A percentile compares a stretch with the other conserved stretches of the same genome.
These are phyloP conservation scores for Myotis vivesi DNA, from an alignment of 2,797 vertebrate genomes.

Conservation along the genomic window DNA sequence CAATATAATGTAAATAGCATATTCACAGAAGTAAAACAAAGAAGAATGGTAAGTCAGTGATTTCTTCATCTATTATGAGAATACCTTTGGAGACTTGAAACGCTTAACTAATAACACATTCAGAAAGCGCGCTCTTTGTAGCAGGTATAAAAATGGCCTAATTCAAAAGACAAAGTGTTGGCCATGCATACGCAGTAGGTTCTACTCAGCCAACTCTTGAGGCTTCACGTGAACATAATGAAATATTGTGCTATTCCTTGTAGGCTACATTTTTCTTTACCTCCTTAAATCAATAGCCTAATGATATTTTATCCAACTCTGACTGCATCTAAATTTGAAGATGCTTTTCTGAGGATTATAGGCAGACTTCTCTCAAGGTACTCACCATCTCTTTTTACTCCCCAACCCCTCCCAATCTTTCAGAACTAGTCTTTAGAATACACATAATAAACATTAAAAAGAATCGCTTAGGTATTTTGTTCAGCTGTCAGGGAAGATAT, in stretches of 20 bases:
- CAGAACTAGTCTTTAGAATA: not conserved
- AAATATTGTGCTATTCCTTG: conserved; percentile 50
- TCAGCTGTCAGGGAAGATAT: not conserved
- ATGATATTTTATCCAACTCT: conserved; percentile 32
- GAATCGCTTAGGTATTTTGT: not conserved
- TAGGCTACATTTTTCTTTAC: conserved; percentile 66
- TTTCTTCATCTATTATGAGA: conserved; percentile 54
- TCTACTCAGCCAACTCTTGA: conserved; percentile 51
- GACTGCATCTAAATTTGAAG: conserved; percentile 22
- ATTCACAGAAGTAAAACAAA: conserved; percentile 67
- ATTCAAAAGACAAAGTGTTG: conserved; percentile 68
- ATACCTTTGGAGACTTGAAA: not conserved
- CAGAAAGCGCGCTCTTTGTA: conserved; percentile 57
- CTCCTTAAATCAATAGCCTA: conserved; percentile 38
- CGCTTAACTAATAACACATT: conserved; percentile 59
- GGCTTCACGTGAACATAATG: conserved; percentile 62
- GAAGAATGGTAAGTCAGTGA: conserved; percentile 23
- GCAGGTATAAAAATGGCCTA: conserved; percentile 58
- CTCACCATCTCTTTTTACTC: not conserved
- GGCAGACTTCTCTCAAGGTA: not conserved
- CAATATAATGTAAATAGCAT: conserved; percentile 63
- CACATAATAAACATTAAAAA: not conserved
- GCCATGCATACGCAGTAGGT: not conserved
- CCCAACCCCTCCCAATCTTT: not conserved
- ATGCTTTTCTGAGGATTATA: conserved; percentile 36